Evolutionary conservation across 2,797 vertebrate genomes (phyloP).

Genomic region (Heteromormyrus szaboi): DNA sequence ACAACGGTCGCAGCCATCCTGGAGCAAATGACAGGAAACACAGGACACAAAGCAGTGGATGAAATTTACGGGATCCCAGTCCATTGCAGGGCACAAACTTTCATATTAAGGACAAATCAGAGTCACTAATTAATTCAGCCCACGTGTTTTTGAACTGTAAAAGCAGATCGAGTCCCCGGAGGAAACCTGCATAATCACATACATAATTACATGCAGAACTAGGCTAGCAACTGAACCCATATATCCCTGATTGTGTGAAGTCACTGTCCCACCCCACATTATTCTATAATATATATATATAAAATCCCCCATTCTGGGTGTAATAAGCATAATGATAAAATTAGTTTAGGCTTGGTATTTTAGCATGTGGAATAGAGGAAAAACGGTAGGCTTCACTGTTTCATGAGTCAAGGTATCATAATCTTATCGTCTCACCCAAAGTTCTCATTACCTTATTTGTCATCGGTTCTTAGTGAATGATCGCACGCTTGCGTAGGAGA

Average conservation of each 20-base stretch:
- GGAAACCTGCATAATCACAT: not conserved
- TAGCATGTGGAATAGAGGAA: not conserved
- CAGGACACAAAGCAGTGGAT: not conserved
- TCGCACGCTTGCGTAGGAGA: not conserved
- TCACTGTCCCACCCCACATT: not conserved
- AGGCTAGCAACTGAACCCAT: not conserved
- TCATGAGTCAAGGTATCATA: not conserved
- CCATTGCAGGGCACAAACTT: not conserved
- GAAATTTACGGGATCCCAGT: not conserved
- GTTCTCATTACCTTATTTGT: not conserved
- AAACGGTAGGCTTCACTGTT: not conserved
- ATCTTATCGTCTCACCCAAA: not conserved
- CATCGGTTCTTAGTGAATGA: not conserved
- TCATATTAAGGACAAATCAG: not conserved
- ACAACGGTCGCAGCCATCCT: not conserved
- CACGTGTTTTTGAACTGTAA: not conserved
- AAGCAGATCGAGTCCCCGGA: not conserved
- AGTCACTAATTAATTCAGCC: not conserved
- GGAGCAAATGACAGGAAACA: not conserved
- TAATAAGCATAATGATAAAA: not conserved
- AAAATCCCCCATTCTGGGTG: not conserved
- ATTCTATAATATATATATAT: not conserved
- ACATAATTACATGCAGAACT: not conserved
- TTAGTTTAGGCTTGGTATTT: not conserved
- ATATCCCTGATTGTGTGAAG: not conserved